Evolutionary conservation across 2,113 vertebrate genomes (phyloP), one percentile per base, ranked within the genome.

Genomic region (Nesogale talazaci): DNA sequence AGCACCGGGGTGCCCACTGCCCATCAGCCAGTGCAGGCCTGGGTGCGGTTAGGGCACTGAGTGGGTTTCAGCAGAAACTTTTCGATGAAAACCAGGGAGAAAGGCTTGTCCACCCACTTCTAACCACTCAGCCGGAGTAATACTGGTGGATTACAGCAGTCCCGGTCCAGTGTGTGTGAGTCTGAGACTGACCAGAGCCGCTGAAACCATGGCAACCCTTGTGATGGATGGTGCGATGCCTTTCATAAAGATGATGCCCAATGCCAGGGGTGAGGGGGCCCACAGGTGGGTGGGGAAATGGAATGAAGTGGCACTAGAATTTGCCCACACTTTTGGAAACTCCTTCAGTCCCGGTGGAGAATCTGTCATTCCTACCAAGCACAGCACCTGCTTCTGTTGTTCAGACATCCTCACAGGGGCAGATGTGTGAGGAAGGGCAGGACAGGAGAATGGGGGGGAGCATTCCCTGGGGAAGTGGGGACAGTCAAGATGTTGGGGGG

Each of bases 281-380:
- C 46, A 52, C 46, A 52, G 46, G 9, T 12, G 9, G 9, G 46
- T 11, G 46, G 46, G 46, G 14, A 52, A 52, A 52, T 10, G 46
- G 6, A 52, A 52, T 52, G 46, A 52, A 52, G 46, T 10, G 46
- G 14, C 14, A 52, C 46, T 52, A 52, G 46, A 52, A 52, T 52
- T 52, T 52, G 9, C 10, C 46, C 46, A 52, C 46, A 11, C 46
- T 52, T 6, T 52, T 52, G 46, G 46, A 52, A 52, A 52, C 46
- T 52, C 46, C 46, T 52, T 52, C 46, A 12, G 46, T 5, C 46
- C 46, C 46, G 5, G 46, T 52, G 46, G 46, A 9, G 46, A 12
- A 12, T 1, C 10, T 3, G 69, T 42, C 0, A 3, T 1, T 36
- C 29, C 7, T 1, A 46, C 29, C 7, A 3, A 9, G 23, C 1